Conservation (phyloP, 2,113 vertebrate species). For the Urocitellus parryii region DNA sequence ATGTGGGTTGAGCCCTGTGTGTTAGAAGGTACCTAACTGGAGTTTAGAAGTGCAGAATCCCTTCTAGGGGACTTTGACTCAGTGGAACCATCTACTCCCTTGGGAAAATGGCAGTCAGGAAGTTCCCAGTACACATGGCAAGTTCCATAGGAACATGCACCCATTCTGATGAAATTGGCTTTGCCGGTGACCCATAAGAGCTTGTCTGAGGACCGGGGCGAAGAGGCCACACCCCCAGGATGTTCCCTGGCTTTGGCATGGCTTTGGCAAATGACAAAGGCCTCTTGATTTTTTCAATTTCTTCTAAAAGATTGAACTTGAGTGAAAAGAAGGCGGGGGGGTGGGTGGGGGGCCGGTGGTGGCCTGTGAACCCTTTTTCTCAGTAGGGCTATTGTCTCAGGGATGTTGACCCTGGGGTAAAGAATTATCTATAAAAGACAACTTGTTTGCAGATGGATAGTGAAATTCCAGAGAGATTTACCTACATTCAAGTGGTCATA, state of each 20-base stretch:
- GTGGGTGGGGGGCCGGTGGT: no score
- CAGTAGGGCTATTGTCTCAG: slow-evolving; percentile 25
- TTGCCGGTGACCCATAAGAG: accelerated
- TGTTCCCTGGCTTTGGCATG: background rate
- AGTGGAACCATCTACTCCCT: background rate
- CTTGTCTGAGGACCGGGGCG: accelerated
- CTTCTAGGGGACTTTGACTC: no score
- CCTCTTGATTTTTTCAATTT: background rate
- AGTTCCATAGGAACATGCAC: accelerated
- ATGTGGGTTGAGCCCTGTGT: accelerated
- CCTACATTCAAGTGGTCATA: background rate
- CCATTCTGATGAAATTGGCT: background rate
- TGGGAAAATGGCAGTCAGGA: accelerated
- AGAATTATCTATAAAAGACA: slow-evolving; percentile 78
- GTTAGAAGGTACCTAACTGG: background rate
- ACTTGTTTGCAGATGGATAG: slow-evolving; percentile 79
- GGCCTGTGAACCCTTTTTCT: no score
- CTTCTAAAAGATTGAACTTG: background rate
- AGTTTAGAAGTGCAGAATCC: background rate
- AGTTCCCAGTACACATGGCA: accelerated
- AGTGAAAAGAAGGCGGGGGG: background rate
- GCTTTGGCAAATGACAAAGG: background rate
- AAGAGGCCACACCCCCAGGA: no score
- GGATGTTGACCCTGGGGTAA: slow-evolving; percentile 55
- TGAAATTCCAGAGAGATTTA: slow-evolving; percentile 77